Evolutionary conservation across 2,888 invertebrate genomes (phyloP), one percentile per base, ranked within the genome.

Genomic region (Timema podura): DNA sequence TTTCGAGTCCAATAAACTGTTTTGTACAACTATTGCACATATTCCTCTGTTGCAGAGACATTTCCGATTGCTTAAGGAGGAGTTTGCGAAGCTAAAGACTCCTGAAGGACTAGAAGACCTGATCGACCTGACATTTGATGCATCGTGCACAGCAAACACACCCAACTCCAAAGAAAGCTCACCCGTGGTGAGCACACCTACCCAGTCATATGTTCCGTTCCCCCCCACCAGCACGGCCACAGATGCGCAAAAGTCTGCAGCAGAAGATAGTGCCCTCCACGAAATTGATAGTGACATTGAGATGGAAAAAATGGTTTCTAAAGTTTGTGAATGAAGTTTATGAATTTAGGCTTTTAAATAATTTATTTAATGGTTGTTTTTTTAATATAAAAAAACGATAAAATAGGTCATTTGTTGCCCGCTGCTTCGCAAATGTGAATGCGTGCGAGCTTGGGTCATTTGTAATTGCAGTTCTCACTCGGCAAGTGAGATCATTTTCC

Each of bases 41-140:
- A n/a, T n/a, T n/a, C 1, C 30, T 3, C 64, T 67, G 16, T 79
- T 84, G 59, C 86, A 93, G 88, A 88, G 92, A 70, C 92, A 93
- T 80, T 92, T 91, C 81, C 88, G 89, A 75, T 90, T 92, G 79
- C 83, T 96, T 74, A 89, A 93, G 77, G 95, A 95, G 80, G 95
- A 95, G 82, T 84, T 96, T 76, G 86, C 88, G 73, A 93, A 93
- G 83, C 84, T 96, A 80, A 88, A 90, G 77, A 89, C 91, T 48
- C 95, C 95, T 7, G 83, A 87, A 64, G 91, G 91, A 13, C 81
- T 91, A 65, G 89, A 90, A 80, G 91, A 91, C 77, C 81, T 91
- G 76, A 64, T 84, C 83, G 73, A 72, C 30, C 13, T 68, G 13
- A 48, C 51, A 9, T 57, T 68, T 64, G 70, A 67, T 85, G 65